phyloP scores from a whole-genome alignment of 2,113 vertebrate genomes.

The Tylochromis polylepis region DNA sequence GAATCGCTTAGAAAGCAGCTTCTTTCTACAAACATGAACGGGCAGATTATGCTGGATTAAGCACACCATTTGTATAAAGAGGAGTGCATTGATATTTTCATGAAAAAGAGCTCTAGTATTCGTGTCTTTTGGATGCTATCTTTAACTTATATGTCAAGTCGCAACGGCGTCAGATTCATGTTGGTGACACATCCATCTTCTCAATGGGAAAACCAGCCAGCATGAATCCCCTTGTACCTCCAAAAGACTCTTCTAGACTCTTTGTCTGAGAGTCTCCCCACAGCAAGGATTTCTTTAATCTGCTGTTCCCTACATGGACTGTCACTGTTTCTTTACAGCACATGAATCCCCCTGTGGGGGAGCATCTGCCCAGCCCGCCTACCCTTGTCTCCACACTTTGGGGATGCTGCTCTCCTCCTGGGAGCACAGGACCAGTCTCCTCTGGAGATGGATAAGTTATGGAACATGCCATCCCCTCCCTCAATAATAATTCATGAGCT shows the following conservation, averaged over 20 bases:
- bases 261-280: constrained; percentile 28
- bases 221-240: constrained; percentile 1
- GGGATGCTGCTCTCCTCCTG: constrained; percentile 1
- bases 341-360: constrained; percentile 26
- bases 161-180: constrained; percentile 11
- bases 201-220: constrained; percentile 26
- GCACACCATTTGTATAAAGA: not conserved
- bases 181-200: constrained; percentile 32
- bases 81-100: not conserved
- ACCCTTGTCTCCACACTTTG: not conserved
- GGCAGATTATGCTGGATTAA: not conserved
- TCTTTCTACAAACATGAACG: not conserved
- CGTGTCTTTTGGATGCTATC: not conserved
- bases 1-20: not conserved
- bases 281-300: constrained; percentile 34
- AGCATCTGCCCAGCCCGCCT: not conserved
- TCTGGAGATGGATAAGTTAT: constrained; percentile 40
- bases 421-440: not conserved
- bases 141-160: constrained; percentile 14
- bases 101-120: not conserved
- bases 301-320: constrained; percentile 48
- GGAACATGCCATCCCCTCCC: not conserved
- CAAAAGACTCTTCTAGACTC: constrained; percentile 5
- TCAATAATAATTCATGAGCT: constrained; percentile 16
- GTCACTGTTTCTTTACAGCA: constrained; percentile 33